A percentile compares a stretch with the other conserved stretches of the same genome.
phyloP scores from a whole-genome alignment of 1,140 invertebrate genomes.

The Radopholus similis region DNA sequence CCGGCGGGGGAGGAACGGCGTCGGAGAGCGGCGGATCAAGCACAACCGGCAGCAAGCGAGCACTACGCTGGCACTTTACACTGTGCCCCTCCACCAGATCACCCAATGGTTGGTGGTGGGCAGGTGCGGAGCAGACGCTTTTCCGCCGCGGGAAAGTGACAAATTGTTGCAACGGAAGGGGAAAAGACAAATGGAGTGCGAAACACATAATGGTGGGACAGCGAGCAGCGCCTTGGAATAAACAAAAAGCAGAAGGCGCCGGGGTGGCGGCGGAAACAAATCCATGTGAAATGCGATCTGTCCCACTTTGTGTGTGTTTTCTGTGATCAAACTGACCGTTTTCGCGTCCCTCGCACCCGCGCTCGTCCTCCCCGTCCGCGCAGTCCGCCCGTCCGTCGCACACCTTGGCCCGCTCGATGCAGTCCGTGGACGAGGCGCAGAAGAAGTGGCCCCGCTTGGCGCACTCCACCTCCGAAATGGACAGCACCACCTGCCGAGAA shows the following conservation, averaged over 20 bases:
- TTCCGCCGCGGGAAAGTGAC: neutral
- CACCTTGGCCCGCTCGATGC: slow-evolving; percentile 65
- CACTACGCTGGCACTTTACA: neutral
- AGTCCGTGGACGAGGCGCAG: slow-evolving; percentile 52
- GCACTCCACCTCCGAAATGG: no score
- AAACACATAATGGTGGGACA: no score
- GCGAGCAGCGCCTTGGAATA: neutral
- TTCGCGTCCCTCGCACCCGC: slow-evolving; percentile 62
- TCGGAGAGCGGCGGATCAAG: no score
- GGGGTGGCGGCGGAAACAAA: neutral
- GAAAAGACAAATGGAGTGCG: no score
- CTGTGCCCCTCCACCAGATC: neutral
- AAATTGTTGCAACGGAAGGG: neutral
- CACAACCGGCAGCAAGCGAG: no score
- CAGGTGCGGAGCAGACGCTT: neutral
- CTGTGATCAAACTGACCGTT: neutral
- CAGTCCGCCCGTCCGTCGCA: slow-evolving; percentile 73
- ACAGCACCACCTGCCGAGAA: no score
- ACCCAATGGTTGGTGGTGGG: no score
- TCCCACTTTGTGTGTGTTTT: neutral
- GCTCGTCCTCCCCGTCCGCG: slow-evolving; percentile 72
- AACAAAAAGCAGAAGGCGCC: neutral
- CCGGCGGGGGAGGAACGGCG: no score
- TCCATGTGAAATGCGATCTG: no score
- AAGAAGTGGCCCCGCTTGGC: neutral